Evolutionary conservation across 2,113 vertebrate genomes (phyloP), one percentile per base, ranked within the genome.

Genomic region (Petroica traversi): DNA sequence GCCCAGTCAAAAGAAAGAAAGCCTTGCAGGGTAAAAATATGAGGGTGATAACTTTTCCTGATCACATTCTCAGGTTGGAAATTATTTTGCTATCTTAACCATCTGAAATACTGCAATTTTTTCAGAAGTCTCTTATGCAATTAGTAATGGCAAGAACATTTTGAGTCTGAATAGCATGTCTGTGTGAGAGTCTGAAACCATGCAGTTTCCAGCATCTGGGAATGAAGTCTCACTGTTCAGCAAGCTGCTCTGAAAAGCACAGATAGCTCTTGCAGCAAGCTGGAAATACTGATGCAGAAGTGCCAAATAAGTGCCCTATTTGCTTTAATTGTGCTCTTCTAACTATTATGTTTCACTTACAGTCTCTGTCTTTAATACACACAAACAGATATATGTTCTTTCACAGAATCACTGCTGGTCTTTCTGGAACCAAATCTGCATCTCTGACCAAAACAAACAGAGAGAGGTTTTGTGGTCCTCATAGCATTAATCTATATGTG

Each of bases 181-280:
- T 79, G 6, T 54, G 54, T 91, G 49, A 89, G 31, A 81, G n/a
- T 23, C 46, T 86, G 91, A 94, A 88, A 64, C 77, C 59, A 59
- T 63, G 92, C 43, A 75, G 73, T 78, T 81, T 69, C 68, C 52
- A 94, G 89, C 86, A 91, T 78, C 86, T 93, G 79, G 64, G 34
- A 33, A 22, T 59, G 52, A 94, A 77, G n/a, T 63, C 91, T 95
- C 3, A 1, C 94, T 87, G 79, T 85, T 89, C 69, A 81, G 49
- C 80, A 91, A 67, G 83, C 82, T 95, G 94, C 64, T 91, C 62
- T 72, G 49, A 34, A 59, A 62, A 62, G 41, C 41, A 38, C 1
- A 6, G 67, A 48, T 29, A 92, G 19, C 31, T 62, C 57, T 84
- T 48, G 72, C 48, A 84, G 59, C 25, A 63, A 85, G 40, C 52